Evolutionary conservation across 2,888 invertebrate species (phyloP), one percentile per base, ranked within the genome.

Genomic region (Apamea epomidion): DNA sequence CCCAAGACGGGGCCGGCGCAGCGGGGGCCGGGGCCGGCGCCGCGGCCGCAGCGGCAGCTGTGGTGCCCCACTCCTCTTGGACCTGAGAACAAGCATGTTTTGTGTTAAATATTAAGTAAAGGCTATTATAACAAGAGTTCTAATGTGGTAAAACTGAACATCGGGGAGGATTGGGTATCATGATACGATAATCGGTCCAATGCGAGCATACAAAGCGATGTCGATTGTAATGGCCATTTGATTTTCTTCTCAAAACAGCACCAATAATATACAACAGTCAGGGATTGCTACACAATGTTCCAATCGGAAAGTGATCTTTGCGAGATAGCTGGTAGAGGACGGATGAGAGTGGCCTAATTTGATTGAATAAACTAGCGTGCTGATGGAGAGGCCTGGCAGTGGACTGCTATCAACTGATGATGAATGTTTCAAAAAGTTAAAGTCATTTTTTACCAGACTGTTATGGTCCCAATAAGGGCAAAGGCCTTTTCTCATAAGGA

Each of bases 1-100:
- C 98, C 98, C 98, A 98, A 70, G 97, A 97, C 12, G 97, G 97
- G 7, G 97, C 90, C 3, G 96, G 92, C 1, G 97, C 94, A 62
- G 97, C 92, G 0, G 96, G 92, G 89, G 94, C 89, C 0, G 97
- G 94, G 1, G 97, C 92, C 0, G 96, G 92, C 89, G 95, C 92
- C 0, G 94, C 91, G 16, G 95, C 92, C 10, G 96, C 92, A 0
- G 94, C 91, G 21, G 95, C 92, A 12, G 96, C 93, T 0, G 94
- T 81, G 14, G 92, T 91, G 14, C 97, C 94, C 97, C 97, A 97
- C 91, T 98, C 97, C 83, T 97, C 97, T 93, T 97, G 97, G 0
- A 97, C 97, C 96, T 97, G 91, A 0, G 48, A 65, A 80, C 14
- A 85, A 83, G 37, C 42, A 78, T 51, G 42, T 68, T 78, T 74